Evolutionary conservation across 2,797 vertebrate genomes (phyloP), one percentile per base, ranked within the genome.

Genomic region (Myotis pilosus): DNA sequence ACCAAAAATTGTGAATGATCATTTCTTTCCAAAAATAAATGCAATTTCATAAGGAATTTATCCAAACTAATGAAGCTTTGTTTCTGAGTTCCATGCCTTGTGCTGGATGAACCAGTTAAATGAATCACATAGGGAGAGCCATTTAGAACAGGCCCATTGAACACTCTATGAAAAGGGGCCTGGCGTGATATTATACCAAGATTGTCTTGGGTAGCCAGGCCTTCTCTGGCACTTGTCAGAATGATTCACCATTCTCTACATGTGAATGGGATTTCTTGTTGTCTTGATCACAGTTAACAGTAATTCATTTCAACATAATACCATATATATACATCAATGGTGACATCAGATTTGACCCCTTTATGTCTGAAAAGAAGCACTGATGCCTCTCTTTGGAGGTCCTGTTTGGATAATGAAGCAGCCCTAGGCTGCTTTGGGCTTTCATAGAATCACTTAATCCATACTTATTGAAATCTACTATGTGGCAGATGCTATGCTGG

Each of bases 231-330:
- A 12, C 85, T 68, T 6, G 57, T 83, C 92, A 44, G 64, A 87
- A 89, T 91, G 81, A 94, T 74, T 96, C 68, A 41, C 91, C 71
- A 62, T 91, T 95, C 88, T 96, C 91, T 79, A 44, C 33, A 15
- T n/a, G 81, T 92, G 95, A 96, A 94, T 94, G 94, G 84, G 57
- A 92, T 62, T 94, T 94, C 83, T 96, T 78, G 91, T 97, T 95
- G 91, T 92, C 94, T 92, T 95, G 95, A 95, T 96, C 92, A 96
- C 83, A 41, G 84, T 86, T 75, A 84, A 92, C 25, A 89, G 88
- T 89, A 89, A 94, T 79, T 97, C 95, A 86, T 60, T 93, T 97
- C 92, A 92, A 11, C 28, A 38, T 33, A 76, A 96, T 92, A 88
- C 83, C 69, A 96, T 92, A 91, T 38, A 87, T 81, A 74, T 86